Evolutionary conservation across 1,140 invertebrate species (phyloP), one percentile per base, ranked within the genome.

Genomic region (Drosophila baimaii): DNA sequence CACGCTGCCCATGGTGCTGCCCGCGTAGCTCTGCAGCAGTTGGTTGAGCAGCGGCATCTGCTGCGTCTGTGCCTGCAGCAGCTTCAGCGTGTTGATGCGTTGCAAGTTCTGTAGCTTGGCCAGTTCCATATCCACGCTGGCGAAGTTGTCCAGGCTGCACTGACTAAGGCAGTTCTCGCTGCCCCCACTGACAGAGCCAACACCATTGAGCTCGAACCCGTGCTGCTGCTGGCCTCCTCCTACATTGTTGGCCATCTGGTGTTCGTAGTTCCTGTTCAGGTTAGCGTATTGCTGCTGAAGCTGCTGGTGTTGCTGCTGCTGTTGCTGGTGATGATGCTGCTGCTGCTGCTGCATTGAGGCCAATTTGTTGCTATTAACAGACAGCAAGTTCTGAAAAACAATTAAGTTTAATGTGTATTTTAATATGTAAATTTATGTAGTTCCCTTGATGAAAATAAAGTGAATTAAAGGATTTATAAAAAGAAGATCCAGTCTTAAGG

Each of bases 21-120:
- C 78, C 7, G 85, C 73, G 56, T 91, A 91, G 57, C 70, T 90
- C 49, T 89, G 88, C 31, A 91, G 27, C 23, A 91, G 55, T 25
- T 91, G 86, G 44, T 85, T 91, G 3, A 92, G 63, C 52, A 92
- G 51, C 39, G 91, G 91, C 81, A 91, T 82, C 62, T 91, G 91
- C 41, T 90, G 90, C 5, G 91, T 80, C 43, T 92, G 92, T 5
- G 92, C 92, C 64, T 93, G 93, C 72, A 93, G 52, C 74, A 92
- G 89, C 52, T 93, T 93, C 1, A 93, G 71, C 7, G 92, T 90
- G 51, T 93, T 92, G 35, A 91, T 74, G 7, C 93, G 90, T 63
- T 93, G 93, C 55, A 93, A 63, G 84, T 93, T 93, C 66, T 93
- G 93, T 29, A 93, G 61, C 75, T 93, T 93, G 2, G 91, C 81